phyloP scores from a whole-genome alignment of 2,888 invertebrate species.

The Penaeus monodon region DNA sequence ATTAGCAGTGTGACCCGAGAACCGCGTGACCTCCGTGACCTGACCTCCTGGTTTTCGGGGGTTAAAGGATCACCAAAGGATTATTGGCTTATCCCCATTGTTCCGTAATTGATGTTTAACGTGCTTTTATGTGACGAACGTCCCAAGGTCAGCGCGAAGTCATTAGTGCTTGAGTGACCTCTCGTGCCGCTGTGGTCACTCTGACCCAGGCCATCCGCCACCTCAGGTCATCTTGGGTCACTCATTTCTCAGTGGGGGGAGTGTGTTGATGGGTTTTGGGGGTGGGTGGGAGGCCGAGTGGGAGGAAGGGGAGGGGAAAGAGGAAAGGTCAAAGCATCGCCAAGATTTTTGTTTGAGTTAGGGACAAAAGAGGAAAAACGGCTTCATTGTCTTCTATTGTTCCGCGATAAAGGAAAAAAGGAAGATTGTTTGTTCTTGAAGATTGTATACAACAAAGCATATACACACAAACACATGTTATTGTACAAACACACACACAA shows the following conservation, averaged over 20 bases:
- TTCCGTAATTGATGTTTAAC: conserved; percentile 39
- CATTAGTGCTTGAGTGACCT: not conserved
- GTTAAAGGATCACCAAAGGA: conserved; percentile 1
- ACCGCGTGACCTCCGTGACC: conserved; percentile 23
- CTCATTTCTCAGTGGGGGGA: no score
- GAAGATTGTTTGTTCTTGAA: no score
- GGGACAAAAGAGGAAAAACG: no score
- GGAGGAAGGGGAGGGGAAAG: no score
- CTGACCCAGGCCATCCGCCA: not conserved
- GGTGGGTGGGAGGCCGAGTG: no score
- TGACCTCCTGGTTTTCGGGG: conserved; percentile 16
- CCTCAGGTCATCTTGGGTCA: conserved; percentile 20
- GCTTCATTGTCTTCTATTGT: no score
- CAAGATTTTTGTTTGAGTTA: no score
- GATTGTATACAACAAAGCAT: no score
- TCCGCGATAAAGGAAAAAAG: no score
- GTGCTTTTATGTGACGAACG: not conserved
- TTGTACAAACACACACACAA: no score
- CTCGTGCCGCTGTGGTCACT: not conserved
- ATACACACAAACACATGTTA: no score
- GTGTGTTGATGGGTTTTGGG: not conserved
- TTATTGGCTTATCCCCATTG: conserved; percentile 32
- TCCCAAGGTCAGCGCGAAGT: not conserved
- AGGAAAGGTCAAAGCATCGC: no score
- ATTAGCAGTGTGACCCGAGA: not conserved